Conservation (phyloP, 2,797 vertebrate species). For the Thalassophryne amazonica region DNA sequence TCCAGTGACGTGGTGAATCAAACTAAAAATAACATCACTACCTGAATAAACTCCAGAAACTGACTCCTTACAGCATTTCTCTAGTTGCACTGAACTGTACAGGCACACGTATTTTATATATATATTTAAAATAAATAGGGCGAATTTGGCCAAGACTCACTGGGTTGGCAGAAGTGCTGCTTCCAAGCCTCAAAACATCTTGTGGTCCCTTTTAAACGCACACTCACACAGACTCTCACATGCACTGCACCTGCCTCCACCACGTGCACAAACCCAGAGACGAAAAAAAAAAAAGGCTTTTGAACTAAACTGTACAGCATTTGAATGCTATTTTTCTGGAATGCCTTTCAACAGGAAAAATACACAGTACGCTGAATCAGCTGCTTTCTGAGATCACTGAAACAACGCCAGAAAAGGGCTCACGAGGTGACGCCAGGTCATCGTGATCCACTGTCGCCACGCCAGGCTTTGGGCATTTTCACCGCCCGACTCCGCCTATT, state of each 20-base stretch:
- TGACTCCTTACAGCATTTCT: slow-evolving; percentile 68
- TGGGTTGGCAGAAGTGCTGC: slow-evolving; percentile 36
- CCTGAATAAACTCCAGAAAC: slow-evolving; percentile 73
- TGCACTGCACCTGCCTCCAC: slow-evolving; percentile 36
- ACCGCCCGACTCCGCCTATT: not conserved
- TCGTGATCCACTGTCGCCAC: slow-evolving; percentile 18
- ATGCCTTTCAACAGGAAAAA: slow-evolving; percentile 60
- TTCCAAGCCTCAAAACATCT: slow-evolving; percentile 45
- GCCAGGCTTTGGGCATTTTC: slow-evolving; percentile 19
- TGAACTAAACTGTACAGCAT: slow-evolving; percentile 68
- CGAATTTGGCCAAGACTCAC: slow-evolving; percentile 67
- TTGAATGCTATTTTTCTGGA: slow-evolving; percentile 72
- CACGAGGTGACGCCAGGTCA: slow-evolving; percentile 5
- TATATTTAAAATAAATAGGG: slow-evolving; percentile 84
- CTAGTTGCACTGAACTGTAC: slow-evolving; percentile 81
- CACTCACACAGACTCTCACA: not conserved
- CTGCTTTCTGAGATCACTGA: slow-evolving; percentile 33
- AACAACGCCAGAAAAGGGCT: slow-evolving; percentile 36
- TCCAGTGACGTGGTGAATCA: slow-evolving; percentile 51
- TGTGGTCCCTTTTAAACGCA: slow-evolving; percentile 44
- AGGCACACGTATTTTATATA: slow-evolving; percentile 81
- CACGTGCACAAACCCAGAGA: slow-evolving; percentile 63
- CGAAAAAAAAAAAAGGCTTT: slow-evolving; percentile 44
- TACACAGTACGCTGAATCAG: slow-evolving; percentile 26
- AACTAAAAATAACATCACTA: slow-evolving; percentile 69